Evolutionary conservation across 2,113 vertebrate genomes (phyloP), one percentile per base, ranked within the genome.

Genomic region (Dicrurus megarhynchus): DNA sequence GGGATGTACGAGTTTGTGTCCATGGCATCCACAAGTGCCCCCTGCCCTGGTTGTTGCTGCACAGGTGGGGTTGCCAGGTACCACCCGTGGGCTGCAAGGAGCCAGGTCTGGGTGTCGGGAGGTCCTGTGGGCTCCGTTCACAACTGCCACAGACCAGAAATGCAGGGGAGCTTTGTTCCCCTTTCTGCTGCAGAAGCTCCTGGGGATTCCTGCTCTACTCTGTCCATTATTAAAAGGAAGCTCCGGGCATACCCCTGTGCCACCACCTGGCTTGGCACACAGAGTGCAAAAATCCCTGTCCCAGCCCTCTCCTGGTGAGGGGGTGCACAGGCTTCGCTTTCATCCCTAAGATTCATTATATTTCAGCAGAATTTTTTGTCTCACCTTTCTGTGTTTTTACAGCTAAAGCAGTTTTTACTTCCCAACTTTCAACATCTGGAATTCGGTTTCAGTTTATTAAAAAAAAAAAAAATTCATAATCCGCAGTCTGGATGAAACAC

Each of bases 401-500:
- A 97, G 93, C 88, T 95, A 93, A 83, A 90, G 90, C 87, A 89
- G 78, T 95, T 96, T 97, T 92, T 96, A 74, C 78, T 93, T 97
- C 93, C 92, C 93, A 93, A 35, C 90, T 95, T 94, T 76, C 65
- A 87, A 95, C 95, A 97, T 97, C 90, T 97, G 96, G 97, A 96
- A 96, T 96, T 95, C 46, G 3, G 90, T 96, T 97, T 92, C 53
- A 27, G 83, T 96, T 95, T 94, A 96, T 96, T 93, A 92, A 96
- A 93, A 95, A 91, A 78, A 91, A 75, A 63, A 67, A 57, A 64
- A 83, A 41, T 2, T 87, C 59, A 65, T 75, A 95, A 94, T 94
- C 86, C 37, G 0, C 84, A 85, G 94, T 89, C 93, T 95, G 92
- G 84, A 95, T 94, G 83, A 93, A 97, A 95, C 89, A 76, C 94